Percentiles rank a stretch among this genome's conserved stretches.
Conservation (phyloP, 2,113 vertebrate genomes). For the Formicarius rufipectus region DNA sequence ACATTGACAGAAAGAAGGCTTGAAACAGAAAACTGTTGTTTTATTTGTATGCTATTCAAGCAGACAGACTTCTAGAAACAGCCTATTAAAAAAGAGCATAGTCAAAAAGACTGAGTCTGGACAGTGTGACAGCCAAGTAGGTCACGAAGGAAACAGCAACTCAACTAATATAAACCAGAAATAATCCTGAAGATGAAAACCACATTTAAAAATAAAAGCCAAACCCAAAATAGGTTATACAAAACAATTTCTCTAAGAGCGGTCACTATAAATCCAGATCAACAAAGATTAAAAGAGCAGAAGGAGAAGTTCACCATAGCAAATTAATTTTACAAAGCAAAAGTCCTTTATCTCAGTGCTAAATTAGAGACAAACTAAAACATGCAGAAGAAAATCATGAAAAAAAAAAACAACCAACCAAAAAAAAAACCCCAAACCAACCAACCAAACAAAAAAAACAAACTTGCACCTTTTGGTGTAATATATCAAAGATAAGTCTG, state of each 20-base stretch:
- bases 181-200: conserved; percentile 18
- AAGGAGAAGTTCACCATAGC: background rate
- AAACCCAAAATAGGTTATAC: background rate
- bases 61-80: background rate
- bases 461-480: background rate
- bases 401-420: no score
- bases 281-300: conserved; percentile 49
- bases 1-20: background rate
- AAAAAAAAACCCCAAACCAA: no score
- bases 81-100: background rate
- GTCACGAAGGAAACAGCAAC: conserved; percentile 18
- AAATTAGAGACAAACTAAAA: background rate
- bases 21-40: background rate
- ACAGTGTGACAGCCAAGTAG: background rate
- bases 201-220: background rate
- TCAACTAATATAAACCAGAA: background rate
- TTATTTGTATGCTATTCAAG: background rate
- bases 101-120: background rate
- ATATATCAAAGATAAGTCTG: background rate
- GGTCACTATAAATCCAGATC: conserved; percentile 47
- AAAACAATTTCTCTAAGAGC: conserved; percentile 33
- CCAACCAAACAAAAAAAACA: no score
- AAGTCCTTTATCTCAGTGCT: background rate
- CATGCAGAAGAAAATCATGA: background rate
- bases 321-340: background rate